Base-by-base conservation (phyloP, 2,888 invertebrate genomes). In the Pecten maximus region DNA sequence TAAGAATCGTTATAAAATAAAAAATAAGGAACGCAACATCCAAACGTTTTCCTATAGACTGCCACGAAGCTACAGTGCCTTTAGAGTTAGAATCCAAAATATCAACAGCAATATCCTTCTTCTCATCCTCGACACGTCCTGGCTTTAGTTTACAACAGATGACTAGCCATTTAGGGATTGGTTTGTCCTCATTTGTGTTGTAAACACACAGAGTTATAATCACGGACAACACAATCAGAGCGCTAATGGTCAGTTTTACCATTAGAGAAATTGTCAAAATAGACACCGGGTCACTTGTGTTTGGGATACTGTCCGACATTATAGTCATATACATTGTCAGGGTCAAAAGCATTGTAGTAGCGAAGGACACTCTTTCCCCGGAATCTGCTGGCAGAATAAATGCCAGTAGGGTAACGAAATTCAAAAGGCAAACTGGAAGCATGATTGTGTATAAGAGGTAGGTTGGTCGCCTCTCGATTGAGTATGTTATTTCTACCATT, bases 231-330 rank as follows among this genome's bases (percentile, higher is more conserved):
- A 74, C 74, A 12, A 74, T 74, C 16, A 74, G 8, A 35, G 35
- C 74, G 74, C 28, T 74, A 35, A 74, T 28, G 23, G 35, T 74
- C 35, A 74, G 74, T 74, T 74, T 74, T 10, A 74, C 28, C 74
- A 28, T 35, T 6, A 74, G 35, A 35, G 74, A 74, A 28, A 74
- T 12, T 0, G 74, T 74, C 8, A 74, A 28, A 74, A 74, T 74
- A 35, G 74, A 74, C 74, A 74, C 74, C 12, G 74, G 28, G 28
- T 74, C 74, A 35, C 74, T 74, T 1, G 74, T 74, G 74, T 74
- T 74, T 6, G 74, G 74, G 74, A 74, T 74, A 74, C 74, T 74
- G 74, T 74, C 74, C 74, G 74, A 74, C 74, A 74, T 74, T 3
- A 74, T 74, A 1, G 74, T 74, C 74, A 74, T 74, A 28, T 74